Percentiles rank a stretch among this genome's conserved stretches.
phyloP scores from a whole-genome alignment of 1,140 invertebrate species.

The Mizuhopecten yessoensis region DNA sequence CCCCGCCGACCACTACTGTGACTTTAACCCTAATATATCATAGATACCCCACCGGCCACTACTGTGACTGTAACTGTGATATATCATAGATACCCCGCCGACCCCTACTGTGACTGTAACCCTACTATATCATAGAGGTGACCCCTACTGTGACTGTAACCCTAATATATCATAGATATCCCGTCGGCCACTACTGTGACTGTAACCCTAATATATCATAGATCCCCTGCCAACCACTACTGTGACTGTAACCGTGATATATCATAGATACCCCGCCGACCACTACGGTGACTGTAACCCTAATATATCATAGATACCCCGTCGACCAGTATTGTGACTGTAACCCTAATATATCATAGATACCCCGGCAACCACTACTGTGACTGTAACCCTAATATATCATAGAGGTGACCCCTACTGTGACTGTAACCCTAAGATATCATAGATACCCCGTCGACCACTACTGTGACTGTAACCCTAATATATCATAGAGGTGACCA shows the following conservation, averaged over 20 bases:
- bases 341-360: too few relatives aligned
- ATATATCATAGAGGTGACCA: neutral
- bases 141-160: neutral
- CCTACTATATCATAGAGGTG: neutral
- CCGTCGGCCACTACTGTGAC: neutral
- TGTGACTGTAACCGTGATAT: neutral
- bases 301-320: too few relatives aligned
- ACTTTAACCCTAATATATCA: too few relatives aligned
- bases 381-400: neutral
- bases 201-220: neutral
- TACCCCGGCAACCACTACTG: too few relatives aligned
- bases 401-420: neutral
- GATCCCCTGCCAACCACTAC: neutral
- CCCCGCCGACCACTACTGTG: neutral
- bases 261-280: neutral
- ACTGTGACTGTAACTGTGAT: too few relatives aligned
- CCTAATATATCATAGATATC: neutral
- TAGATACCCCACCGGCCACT: too few relatives aligned
- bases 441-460: neutral
- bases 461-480: too few relatives aligned
- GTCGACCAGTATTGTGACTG: too few relatives aligned
- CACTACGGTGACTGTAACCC: too few relatives aligned
- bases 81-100: too few relatives aligned
- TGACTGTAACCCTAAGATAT: neutral
- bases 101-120: too few relatives aligned